phyloP scores from a whole-genome alignment of 2,888 invertebrate species.

The Brenthis daphne region DNA sequence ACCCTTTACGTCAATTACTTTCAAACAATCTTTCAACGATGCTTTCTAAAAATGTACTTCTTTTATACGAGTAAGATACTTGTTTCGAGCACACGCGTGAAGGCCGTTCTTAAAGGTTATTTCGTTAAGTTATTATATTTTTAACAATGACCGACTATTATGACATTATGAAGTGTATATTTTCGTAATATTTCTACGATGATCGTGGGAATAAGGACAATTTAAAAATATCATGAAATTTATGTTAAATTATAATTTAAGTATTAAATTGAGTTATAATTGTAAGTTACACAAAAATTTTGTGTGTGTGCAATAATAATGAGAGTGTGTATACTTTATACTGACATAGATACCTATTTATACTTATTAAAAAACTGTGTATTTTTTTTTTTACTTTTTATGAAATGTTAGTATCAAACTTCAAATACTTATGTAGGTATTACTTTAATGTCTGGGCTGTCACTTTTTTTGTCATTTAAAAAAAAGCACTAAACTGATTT shows the following conservation, averaged over 20 bases:
- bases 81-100: constrained; percentile 20
- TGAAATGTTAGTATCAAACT: too few relatives aligned
- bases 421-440: too few relatives aligned
- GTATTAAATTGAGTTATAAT: not conserved
- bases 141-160: constrained; percentile 29
- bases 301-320: too few relatives aligned
- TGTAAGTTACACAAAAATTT: not conserved
- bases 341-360: too few relatives aligned
- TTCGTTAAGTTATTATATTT: constrained; percentile 22
- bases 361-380: too few relatives aligned
- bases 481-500: too few relatives aligned
- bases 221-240: constrained; percentile 19
- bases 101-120: constrained; percentile 21
- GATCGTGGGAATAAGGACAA: constrained; percentile 36
- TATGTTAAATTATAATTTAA: not conserved
- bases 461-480: too few relatives aligned
- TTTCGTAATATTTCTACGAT: constrained; percentile 33
- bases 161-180: constrained; percentile 23
- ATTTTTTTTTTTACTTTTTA: too few relatives aligned
- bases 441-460: too few relatives aligned
- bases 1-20: too few relatives aligned
- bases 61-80: constrained; percentile 2
- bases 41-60: not conserved
- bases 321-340: too few relatives aligned
- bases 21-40: too few relatives aligned